Evolutionary conservation across 2,888 invertebrate genomes (phyloP), one percentile per base, ranked within the genome.

Genomic region (Drosophila vallismaia): DNA sequence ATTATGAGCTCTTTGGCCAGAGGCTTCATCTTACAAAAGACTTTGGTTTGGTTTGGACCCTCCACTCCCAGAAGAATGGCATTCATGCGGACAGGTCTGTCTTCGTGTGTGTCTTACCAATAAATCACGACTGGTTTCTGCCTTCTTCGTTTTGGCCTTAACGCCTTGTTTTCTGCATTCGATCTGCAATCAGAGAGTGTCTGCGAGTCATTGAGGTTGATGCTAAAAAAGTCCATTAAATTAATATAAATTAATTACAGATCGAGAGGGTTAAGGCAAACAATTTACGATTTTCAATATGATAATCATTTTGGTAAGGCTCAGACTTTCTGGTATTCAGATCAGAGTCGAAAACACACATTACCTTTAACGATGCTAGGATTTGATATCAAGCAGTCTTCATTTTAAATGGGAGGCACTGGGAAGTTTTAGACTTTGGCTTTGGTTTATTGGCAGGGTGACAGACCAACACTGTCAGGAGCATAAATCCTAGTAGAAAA

Each of bases 161-260:
- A 74, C 69, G 77, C 67, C 77, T 59, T 53, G 19, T 38, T 3
- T 19, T 24, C n/a, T 33, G 44, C 52, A 12, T 33, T 4, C 8
- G 26, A 36, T 40, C 10, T 12, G 40, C 40, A 42, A 42, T 42
- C 40, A 42, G 40, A 14, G 7, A 42, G 12, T 42, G 40, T 10
- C 10, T 33, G n/a, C 4, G 33, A 6, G 24, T 2, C 9, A 19
- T 46, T 5, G 71, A 56, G 52, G 72, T 12, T 56, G 28, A 60
- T 66, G 28, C 54, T 8, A 29, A 29, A 26, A 40, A 29, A 45
- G 49, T 36, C 40, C 33, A 54, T 53, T 58, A 62, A 73, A 58
- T 73, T 58, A 52, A 75, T n/a, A 78, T 48, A 85, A 85, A 79
- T 75, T 79, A 79, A 69, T 64, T 73, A 36, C 36, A 29, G 79